These are phyloP conservation scores for Nomada ruficornis DNA, from an alignment of 2,888 invertebrate species.

Conservation along the genomic window DNA sequence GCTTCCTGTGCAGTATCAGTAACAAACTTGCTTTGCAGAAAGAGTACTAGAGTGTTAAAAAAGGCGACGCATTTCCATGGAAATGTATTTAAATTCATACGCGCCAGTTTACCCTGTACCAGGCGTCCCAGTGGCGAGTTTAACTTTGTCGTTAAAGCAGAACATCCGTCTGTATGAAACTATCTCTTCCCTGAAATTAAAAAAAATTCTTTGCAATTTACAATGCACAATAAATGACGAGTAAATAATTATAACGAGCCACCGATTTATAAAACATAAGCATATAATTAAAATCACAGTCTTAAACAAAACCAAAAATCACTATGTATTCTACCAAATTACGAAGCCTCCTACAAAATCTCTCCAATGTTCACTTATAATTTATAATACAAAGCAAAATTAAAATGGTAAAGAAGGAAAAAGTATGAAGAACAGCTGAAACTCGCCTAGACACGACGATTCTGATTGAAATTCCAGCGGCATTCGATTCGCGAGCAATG, in stretches of 20 bases:
- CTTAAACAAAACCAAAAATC: no score
- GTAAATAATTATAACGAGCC: no score
- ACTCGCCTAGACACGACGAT: not conserved
- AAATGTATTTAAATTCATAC: slow-evolving; percentile 32
- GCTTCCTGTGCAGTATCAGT: not conserved
- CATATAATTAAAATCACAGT: not conserved
- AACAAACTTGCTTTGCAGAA: not conserved
- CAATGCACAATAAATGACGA: slow-evolving; percentile 6
- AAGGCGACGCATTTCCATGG: not conserved
- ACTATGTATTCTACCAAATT: no score
- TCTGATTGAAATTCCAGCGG: slow-evolving; percentile 12
- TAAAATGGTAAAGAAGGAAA: not conserved
- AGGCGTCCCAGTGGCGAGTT: not conserved
- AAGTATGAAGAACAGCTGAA: not conserved
- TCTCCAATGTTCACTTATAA: no score
- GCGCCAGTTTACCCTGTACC: slow-evolving; percentile 1
- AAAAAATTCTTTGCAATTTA: slow-evolving; percentile 36
- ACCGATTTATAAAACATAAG: not conserved
- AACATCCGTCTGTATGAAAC: slow-evolving; percentile 4
- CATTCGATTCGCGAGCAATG: slow-evolving; percentile 13
- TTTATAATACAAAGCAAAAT: no score
- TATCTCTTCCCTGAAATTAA: not conserved
- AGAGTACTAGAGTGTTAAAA: not conserved
- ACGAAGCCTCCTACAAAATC: no score
- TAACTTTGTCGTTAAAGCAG: slow-evolving; percentile 27